phyloP scores from a whole-genome alignment of 1,140 invertebrate species.

The Hyles vespertilio region DNA sequence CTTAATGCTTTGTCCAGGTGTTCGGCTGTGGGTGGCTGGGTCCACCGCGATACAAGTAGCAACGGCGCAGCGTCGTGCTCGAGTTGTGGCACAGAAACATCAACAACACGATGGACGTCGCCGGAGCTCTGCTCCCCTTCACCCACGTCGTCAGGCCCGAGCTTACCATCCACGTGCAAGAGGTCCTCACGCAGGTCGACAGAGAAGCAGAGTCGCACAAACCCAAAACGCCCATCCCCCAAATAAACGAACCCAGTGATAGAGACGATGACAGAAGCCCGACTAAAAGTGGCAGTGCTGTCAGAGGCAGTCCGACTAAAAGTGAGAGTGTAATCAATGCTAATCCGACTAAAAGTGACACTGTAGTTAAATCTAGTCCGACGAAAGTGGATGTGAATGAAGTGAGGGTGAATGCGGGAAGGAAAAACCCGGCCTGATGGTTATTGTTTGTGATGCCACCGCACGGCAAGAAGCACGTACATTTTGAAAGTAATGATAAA shows the following conservation, averaged over 20 bases:
- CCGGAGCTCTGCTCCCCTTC: constrained; percentile 64
- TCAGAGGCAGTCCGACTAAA: constrained; percentile 14
- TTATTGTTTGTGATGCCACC: constrained; percentile 58
- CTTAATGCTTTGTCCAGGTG: constrained; percentile 60
- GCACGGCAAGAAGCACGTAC: constrained; percentile 61
- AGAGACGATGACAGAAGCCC: constrained; percentile 27
- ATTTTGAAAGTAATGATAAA: constrained; percentile 55
- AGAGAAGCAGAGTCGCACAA: constrained; percentile 32
- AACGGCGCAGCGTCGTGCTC: constrained; percentile 76
- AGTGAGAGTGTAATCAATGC: constrained; percentile 7
- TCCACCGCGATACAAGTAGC: constrained; percentile 78
- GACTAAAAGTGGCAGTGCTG: constrained; percentile 15
- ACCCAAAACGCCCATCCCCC: constrained; percentile 45
- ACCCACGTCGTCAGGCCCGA: constrained; percentile 61
- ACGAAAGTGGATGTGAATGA: constrained; percentile 12
- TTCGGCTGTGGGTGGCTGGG: constrained; percentile 82
- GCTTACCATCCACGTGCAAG: constrained; percentile 61
- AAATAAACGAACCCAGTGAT: constrained; percentile 56
- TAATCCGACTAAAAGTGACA: constrained; percentile 11
- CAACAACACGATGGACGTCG: constrained; percentile 74
- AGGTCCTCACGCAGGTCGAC: constrained; percentile 59
- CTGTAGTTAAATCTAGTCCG: neutral
- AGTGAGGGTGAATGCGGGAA: constrained; percentile 18
- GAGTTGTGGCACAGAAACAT: constrained; percentile 75
- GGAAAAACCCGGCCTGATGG: constrained; percentile 54